A percentile compares a stretch with the other conserved stretches of the same genome.
Conservation (phyloP, 1,140 invertebrate genomes). For the Lasioglossum baleicum region DNA sequence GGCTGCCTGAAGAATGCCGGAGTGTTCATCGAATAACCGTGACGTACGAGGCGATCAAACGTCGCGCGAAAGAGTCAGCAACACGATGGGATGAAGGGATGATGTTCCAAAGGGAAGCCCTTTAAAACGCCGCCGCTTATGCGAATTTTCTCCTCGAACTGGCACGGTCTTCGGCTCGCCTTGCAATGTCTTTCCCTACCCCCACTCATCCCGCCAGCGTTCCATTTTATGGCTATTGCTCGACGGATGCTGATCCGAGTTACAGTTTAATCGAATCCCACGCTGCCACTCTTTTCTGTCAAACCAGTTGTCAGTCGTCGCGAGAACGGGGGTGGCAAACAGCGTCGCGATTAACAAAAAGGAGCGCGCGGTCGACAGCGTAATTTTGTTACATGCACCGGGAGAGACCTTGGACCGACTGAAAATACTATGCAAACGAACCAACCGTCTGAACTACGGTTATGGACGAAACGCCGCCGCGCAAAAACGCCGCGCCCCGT, state of each 20-base stretch:
- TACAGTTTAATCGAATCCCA: slow-evolving; percentile 17
- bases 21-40: slow-evolving; percentile 1
- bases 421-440: slow-evolving; percentile 39
- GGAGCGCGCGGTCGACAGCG: neutral
- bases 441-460: slow-evolving; percentile 1
- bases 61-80: slow-evolving; percentile 14
- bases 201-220: neutral
- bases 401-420: slow-evolving; percentile 2
- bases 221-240: slow-evolving; percentile 40
- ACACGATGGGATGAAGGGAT: neutral
- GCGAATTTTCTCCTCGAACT: slow-evolving; percentile 33
- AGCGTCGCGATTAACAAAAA: slow-evolving; percentile 25
- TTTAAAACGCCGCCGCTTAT: slow-evolving; percentile 32
- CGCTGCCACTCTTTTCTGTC: neutral
- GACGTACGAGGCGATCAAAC: slow-evolving; percentile 12
- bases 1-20: neutral
- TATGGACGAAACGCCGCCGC: slow-evolving; percentile 1
- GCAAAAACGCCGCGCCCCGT: neutral
- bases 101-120: slow-evolving; percentile 17
- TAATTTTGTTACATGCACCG: slow-evolving; percentile 11
- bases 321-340: neutral
- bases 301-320: neutral
- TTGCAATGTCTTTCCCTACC: slow-evolving; percentile 31
- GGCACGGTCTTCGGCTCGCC: neutral
- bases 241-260: neutral